Base-by-base conservation (phyloP, 2,888 invertebrate genomes). In the Himalopsyche anomala region DNA sequence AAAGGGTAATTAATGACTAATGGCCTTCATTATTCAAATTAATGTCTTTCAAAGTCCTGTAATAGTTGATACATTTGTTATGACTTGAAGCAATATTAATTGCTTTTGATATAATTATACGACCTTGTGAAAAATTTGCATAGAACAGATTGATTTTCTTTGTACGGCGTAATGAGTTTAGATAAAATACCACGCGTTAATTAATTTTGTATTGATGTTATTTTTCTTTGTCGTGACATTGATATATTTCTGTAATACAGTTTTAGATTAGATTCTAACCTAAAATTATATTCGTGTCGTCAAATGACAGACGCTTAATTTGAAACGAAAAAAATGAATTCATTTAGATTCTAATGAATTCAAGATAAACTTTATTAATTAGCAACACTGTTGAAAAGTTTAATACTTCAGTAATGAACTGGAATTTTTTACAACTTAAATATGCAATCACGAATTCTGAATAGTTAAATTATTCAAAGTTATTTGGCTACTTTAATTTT, bases 51-150 rank as follows among this genome's bases (percentile, higher is more conserved):
- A 19, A 62, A 62, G 28, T 62, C 15, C 62, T 19, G 19, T 62
- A n/a, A 62, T 62, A 62, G 51, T 51, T 62, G 28, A 62, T 62
- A 62, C 28, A 62, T 28, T 62, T 62, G 28, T 19, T 62, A 62
- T 15, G 62, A 62, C 28, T 62, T 19, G 62, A 62, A 62, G n/a
- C 19, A 6, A 62, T n/a, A 62, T 62, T 62, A 19, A 62, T 62
- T 62, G 11, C 28, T 62, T 62, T 62, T 2, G 62, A 62, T 62
- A 62, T 28, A 62, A 62, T 62, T 62, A 62, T 19, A 19, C 62
- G 62, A 62, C 62, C 19, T 62, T 62, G 62, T 62, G 62, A 62
- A 62, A 62, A 62, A 62, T 62, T 62, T 62, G 28, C 62, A 62
- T 62, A 62, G 9, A 62, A n/a, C 19, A 62, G 28, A 62, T 62